These are phyloP conservation scores for Heliconius hewitsoni DNA, from an alignment of 1,140 invertebrate species.

Conservation along the genomic window DNA sequence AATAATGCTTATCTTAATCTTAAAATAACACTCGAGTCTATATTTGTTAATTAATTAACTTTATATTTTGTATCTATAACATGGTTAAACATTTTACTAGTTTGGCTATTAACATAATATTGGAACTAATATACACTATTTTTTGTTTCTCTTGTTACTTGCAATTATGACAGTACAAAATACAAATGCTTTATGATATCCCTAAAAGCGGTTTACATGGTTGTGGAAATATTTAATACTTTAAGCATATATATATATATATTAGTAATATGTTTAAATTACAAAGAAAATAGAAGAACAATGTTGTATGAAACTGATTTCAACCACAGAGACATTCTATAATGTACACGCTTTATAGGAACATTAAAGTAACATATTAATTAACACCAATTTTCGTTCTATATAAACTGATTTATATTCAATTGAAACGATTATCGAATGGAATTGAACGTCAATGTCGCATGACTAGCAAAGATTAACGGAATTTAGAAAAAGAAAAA, in stretches of 20 bases:
- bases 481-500: not conserved
- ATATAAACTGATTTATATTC: conserved; percentile 15
- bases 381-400: conserved; percentile 23
- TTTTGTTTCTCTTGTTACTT: not conserved
- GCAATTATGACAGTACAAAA: not conserved
- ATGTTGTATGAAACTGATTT: not conserved
- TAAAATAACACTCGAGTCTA: conserved; percentile 20
- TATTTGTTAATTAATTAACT: not conserved
- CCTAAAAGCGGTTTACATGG: not conserved
- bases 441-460: conserved; percentile 18
- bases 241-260: not conserved
- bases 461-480: conserved; percentile 5
- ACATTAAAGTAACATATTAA: conserved; percentile 8
- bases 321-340: not conserved
- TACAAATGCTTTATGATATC: not conserved
- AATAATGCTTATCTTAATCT: conserved; percentile 11
- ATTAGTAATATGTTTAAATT: not conserved
- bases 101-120: not conserved
- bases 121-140: not conserved
- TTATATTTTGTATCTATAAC: not conserved
- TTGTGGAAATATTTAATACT: not conserved
- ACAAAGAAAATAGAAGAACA: not conserved
- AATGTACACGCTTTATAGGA: conserved; percentile 14
- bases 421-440: conserved; percentile 21
- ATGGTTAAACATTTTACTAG: not conserved